These are phyloP conservation scores for Telmatherina bonti DNA, from an alignment of 2,797 vertebrate genomes.

Conservation along the genomic window DNA sequence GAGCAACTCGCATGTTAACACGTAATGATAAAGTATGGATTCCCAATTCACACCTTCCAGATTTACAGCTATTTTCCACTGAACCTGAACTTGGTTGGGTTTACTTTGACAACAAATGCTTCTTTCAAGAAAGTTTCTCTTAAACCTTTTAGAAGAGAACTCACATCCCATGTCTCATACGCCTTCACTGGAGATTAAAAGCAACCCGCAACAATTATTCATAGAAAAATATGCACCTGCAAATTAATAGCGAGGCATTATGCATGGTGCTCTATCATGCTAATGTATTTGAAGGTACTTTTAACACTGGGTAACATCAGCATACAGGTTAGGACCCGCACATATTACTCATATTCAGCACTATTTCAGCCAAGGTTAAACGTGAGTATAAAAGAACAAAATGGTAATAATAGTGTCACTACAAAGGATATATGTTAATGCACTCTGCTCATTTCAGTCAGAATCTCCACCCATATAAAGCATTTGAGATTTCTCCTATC, in stretches of 20 bases:
- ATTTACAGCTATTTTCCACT: slow-evolving; percentile 19
- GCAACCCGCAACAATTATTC: slow-evolving; percentile 61
- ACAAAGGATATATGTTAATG: slow-evolving; percentile 65
- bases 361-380: slow-evolving; percentile 73
- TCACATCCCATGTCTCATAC: slow-evolving; percentile 21
- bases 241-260: slow-evolving; percentile 68
- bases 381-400: slow-evolving; percentile 50
- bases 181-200: slow-evolving; percentile 32
- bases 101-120: slow-evolving; percentile 22
- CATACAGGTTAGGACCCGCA: slow-evolving; percentile 60
- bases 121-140: slow-evolving; percentile 31
- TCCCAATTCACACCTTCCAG: slow-evolving; percentile 12
- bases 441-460: slow-evolving; percentile 44
- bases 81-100: slow-evolving; percentile 9
- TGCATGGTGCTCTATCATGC: slow-evolving; percentile 47
- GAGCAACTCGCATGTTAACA: not conserved
- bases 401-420: slow-evolving; percentile 58
- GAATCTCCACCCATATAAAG: slow-evolving; percentile 36
- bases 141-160: not conserved
- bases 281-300: slow-evolving; percentile 67
- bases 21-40: slow-evolving; percentile 13
- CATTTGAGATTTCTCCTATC: slow-evolving; percentile 26
- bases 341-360: slow-evolving; percentile 65
- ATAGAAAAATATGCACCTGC: slow-evolving; percentile 50
- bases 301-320: slow-evolving; percentile 49